These are phyloP conservation scores for Harpegnathos saltator DNA, from an alignment of 1,140 invertebrate genomes.

Conservation along the genomic window DNA sequence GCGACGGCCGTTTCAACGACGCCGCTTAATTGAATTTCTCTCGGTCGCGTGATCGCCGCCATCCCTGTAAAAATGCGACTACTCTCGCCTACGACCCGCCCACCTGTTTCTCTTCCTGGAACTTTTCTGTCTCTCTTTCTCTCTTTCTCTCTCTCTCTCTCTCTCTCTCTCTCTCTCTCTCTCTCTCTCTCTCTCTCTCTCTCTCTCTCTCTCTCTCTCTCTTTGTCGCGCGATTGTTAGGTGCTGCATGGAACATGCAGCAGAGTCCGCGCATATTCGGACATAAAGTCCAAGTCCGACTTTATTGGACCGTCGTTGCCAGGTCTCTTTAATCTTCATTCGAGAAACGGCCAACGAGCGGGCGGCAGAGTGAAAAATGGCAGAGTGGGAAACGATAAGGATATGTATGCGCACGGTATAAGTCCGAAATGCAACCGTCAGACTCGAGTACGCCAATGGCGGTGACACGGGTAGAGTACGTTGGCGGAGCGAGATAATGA, in stretches of 20 bases:
- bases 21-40: constrained; percentile 62
- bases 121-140: constrained; percentile 25
- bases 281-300: neutral
- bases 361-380: neutral
- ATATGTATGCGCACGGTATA: neutral
- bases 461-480: constrained; percentile 11
- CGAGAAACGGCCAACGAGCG: neutral
- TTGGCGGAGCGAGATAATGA: constrained; percentile 56
- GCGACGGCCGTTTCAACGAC: constrained; percentile 57
- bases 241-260: neutral
- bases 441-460: constrained; percentile 51
- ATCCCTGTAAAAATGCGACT: constrained; percentile 61
- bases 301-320: constrained; percentile 13
- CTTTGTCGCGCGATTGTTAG: neutral
- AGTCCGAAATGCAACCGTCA: constrained; percentile 18
- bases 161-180: neutral
- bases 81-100: constrained; percentile 36
- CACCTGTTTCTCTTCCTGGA: constrained; percentile 53
- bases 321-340: constrained; percentile 24
- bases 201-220: constrained; percentile 3
- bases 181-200: neutral
- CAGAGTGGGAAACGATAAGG: neutral
- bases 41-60: constrained; percentile 59
- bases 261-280: constrained; percentile 5
- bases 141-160: neutral